Percentiles rank a stretch among this genome's conserved stretches.
Conservation (phyloP, 2,888 invertebrate species). For the Tipula helvola region DNA sequence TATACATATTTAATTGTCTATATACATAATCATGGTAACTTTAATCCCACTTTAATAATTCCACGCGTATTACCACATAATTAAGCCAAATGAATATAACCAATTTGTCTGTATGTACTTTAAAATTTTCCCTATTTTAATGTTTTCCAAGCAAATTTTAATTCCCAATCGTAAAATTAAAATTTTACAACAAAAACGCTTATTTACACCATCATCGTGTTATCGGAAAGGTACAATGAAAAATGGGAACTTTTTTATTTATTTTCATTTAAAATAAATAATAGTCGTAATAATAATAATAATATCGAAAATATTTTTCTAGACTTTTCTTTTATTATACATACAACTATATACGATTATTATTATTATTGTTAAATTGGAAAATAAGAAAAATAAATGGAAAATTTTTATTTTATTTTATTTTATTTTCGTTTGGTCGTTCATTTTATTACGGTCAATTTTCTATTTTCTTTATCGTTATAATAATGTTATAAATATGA, state of each 20-base stretch:
- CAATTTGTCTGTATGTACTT: not conserved
- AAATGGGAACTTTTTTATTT: not conserved
- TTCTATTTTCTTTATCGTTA: not conserved
- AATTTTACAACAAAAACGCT: not conserved
- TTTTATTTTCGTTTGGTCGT: not conserved
- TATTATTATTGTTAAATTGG: not conserved
- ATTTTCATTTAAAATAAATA: not conserved
- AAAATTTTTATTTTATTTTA: not conserved
- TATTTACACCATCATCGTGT: not conserved
- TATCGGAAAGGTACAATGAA: not conserved
- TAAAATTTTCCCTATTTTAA: not conserved
- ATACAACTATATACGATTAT: not conserved
- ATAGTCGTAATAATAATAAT: not conserved
- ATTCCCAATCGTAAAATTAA: not conserved
- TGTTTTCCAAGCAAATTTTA: not conserved
- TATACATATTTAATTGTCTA: too few relatives aligned
- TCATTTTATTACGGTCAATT: slow-evolving; percentile 4
- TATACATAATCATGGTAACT: not conserved
- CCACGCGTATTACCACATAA: not conserved
- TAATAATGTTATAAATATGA: not conserved
- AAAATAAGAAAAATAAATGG: not conserved
- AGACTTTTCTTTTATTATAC: not conserved
- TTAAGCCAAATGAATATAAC: not conserved
- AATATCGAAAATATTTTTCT: not conserved
- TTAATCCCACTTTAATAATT: not conserved